phyloP scores from a whole-genome alignment of 2,888 invertebrate species.

The Euplexia lucipara region DNA sequence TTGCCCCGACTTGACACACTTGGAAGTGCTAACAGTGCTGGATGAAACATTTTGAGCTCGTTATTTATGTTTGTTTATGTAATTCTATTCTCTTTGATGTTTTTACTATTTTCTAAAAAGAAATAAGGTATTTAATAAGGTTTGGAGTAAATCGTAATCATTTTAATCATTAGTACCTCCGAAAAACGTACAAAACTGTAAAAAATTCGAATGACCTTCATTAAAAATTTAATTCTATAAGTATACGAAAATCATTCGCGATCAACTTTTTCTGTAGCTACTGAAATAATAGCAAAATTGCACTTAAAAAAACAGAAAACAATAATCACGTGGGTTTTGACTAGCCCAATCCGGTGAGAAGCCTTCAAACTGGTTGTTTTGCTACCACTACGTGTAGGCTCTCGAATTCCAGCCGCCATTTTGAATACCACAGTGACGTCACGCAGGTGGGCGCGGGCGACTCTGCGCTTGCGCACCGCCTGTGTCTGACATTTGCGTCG shows the following conservation, averaged over 20 bases:
- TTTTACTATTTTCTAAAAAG: too few relatives aligned
- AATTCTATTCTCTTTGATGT: slow-evolving; percentile 5
- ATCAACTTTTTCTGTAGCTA: slow-evolving; percentile 10
- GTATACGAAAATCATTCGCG: background rate
- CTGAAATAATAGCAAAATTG: slow-evolving; percentile 32
- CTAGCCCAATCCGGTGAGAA: slow-evolving; percentile 37
- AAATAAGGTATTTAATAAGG: too few relatives aligned
- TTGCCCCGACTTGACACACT: slow-evolving; percentile 52
- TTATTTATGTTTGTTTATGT: slow-evolving; percentile 28
- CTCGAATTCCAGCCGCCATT: slow-evolving; percentile 90
- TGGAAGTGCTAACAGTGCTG: slow-evolving; percentile 38
- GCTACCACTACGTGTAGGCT: slow-evolving; percentile 83
- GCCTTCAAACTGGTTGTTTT: slow-evolving; percentile 63
- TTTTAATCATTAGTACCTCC: background rate
- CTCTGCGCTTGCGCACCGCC: slow-evolving; percentile 82
- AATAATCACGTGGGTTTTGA: slow-evolving; percentile 48
- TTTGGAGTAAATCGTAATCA: background rate
- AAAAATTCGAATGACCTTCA: slow-evolving; percentile 3
- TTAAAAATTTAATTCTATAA: too few relatives aligned
- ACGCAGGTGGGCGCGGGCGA: slow-evolving; percentile 86
- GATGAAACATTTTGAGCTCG: slow-evolving; percentile 32
- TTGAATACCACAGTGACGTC: slow-evolving; percentile 90
- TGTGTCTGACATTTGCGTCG: slow-evolving; percentile 82
- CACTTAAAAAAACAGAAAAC: slow-evolving; percentile 43
- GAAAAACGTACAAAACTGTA: background rate